These are phyloP conservation scores for Suncus etruscus DNA, from an alignment of 2,113 vertebrate genomes.

Conservation along the genomic window DNA sequence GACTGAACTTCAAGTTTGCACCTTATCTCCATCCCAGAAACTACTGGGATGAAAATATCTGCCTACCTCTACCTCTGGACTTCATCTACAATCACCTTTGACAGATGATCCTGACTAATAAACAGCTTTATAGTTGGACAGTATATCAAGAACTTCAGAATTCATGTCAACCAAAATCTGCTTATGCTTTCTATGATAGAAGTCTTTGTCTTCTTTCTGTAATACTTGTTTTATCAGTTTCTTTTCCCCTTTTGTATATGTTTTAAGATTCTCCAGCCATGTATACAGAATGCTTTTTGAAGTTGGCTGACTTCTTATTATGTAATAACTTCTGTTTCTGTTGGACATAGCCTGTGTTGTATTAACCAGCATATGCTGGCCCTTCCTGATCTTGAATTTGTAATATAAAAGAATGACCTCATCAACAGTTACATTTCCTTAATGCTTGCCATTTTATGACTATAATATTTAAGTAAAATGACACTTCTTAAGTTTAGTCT, in stretches of 20 bases:
- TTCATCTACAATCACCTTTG: conserved; percentile 41
- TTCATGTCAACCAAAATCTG: conserved; percentile 97
- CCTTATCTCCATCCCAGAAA: too few species aligned
- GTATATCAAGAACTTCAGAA: conserved; percentile 95
- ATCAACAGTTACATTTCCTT: conserved; percentile 90
- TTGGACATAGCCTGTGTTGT: conserved; percentile 89
- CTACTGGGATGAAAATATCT: conserved; percentile 80
- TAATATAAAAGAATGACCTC: conserved; percentile 98
- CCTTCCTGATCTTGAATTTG: conserved; percentile 95
- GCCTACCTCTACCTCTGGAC: conserved; percentile 81
- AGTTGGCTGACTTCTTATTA: neutral
- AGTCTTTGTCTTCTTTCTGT: conserved; percentile 96
- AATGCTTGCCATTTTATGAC: conserved; percentile 91
- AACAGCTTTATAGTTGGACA: conserved; percentile 95
- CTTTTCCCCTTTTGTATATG: conserved; percentile 97
- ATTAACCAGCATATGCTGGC: conserved; percentile 84
- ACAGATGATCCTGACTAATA: conserved; percentile 95
- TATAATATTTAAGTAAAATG: conserved; percentile 91
- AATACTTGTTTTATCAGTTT: conserved; percentile 94
- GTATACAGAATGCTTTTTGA: neutral
- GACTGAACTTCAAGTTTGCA: neutral
- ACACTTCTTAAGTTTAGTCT: conserved; percentile 91
- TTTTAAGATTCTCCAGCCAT: conserved; percentile 95
- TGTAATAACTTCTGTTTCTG: conserved; percentile 92
- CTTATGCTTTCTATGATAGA: conserved; percentile 95